Percentiles rank a stretch among this genome's conserved stretches.
These are phyloP conservation scores for Cistogaster globosa DNA, from an alignment of 2,888 invertebrate genomes.

Conservation along the genomic window DNA sequence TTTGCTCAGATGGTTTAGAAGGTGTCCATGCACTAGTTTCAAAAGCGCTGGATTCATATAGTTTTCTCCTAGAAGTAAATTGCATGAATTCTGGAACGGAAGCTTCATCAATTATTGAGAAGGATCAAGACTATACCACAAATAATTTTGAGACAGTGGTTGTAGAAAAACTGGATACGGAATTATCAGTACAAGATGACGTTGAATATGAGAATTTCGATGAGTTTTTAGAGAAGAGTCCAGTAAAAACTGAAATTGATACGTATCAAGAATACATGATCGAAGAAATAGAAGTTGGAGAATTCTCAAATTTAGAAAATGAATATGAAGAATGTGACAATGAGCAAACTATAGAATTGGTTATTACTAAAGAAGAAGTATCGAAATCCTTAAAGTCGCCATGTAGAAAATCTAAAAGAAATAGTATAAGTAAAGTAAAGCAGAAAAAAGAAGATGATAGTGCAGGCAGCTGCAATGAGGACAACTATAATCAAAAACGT, in stretches of 20 bases:
- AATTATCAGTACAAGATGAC: conserved; percentile 11
- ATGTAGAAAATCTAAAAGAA: neutral
- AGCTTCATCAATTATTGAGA: neutral
- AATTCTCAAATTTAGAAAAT: neutral
- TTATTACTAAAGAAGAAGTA: neutral
- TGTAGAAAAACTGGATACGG: conserved; percentile 21
- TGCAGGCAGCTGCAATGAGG: neutral
- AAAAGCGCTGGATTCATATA: conserved; percentile 49
- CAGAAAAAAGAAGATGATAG: no score
- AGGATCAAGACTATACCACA: neutral
- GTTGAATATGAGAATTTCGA: conserved; percentile 12
- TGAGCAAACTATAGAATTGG: neutral
- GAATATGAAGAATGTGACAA: neutral
- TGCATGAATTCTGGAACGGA: neutral
- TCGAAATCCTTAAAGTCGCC: neutral
- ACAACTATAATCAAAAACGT: neutral
- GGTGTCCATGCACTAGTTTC: conserved; percentile 25
- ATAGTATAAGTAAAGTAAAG: neutral
- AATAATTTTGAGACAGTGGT: conserved; percentile 38
- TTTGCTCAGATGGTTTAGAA: conserved; percentile 33
- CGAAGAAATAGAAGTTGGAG: neutral
- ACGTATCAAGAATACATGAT: neutral
- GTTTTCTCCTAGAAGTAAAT: conserved; percentile 34
- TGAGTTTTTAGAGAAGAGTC: neutral
- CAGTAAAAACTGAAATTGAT: neutral